phyloP scores from a whole-genome alignment of 92 coral and sea anemone species.

The Porites evermanni region DNA sequence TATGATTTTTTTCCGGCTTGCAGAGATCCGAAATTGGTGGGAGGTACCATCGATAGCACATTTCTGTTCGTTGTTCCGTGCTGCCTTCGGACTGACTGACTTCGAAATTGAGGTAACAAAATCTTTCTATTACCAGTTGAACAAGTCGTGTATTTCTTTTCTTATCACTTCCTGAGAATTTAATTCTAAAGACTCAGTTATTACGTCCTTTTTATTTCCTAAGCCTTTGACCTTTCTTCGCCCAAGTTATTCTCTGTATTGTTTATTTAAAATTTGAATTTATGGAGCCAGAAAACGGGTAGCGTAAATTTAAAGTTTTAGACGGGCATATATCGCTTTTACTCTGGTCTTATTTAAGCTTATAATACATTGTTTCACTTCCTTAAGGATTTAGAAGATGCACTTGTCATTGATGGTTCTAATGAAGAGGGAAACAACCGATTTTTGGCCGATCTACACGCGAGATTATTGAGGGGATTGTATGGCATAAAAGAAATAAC shows the following conservation, averaged over 20 bases:
- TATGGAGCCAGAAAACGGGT: constrained; percentile 38
- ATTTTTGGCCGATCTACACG: constrained; percentile 95
- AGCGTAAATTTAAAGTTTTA: constrained; percentile 31
- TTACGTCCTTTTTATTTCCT: constrained; percentile 40
- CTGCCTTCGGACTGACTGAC: constrained; percentile 99
- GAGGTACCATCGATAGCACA: constrained; percentile 99
- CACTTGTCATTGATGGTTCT: constrained; percentile 91
- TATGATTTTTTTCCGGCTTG: constrained; percentile 69
- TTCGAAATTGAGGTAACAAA: constrained; percentile 98
- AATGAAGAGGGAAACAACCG: constrained; percentile 88
- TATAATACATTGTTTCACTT: constrained; percentile 49
- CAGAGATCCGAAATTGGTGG: constrained; percentile 99
- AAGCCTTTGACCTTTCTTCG: constrained; percentile 67
- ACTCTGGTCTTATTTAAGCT: constrained; percentile 31
- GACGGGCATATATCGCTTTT: constrained; percentile 45
- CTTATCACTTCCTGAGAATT: constrained; percentile 34
- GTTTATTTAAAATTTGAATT: constrained; percentile 74
- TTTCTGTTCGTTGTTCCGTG: constrained; percentile 98
- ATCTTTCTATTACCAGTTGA: constrained; percentile 54
- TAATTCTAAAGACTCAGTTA: constrained; percentile 29
- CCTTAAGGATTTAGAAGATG: constrained; percentile 95
- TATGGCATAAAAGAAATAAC: constrained; percentile 91
- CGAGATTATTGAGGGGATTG: constrained; percentile 90
- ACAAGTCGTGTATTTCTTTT: constrained; percentile 42
- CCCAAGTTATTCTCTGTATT: constrained; percentile 54